A percentile compares a stretch with the other conserved stretches of the same genome.
Conservation (phyloP, 2,797 vertebrate species). For the Eleutherodactylus coqui region DNA sequence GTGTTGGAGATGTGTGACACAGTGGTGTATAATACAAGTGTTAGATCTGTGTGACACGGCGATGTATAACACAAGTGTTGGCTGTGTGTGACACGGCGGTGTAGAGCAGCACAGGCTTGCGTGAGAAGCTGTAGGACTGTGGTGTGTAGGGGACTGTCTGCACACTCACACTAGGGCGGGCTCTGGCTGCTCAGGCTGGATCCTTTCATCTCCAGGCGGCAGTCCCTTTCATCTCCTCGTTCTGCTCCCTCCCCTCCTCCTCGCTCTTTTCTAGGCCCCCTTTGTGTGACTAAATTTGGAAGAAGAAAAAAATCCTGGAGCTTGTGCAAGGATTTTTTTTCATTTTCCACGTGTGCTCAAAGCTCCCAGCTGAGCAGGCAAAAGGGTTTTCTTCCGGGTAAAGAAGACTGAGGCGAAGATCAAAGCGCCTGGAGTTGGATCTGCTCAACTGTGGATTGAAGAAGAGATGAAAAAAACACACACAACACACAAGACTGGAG, state of each 20-base stretch:
- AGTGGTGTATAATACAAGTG: neutral
- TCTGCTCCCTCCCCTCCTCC: slow-evolving; percentile 65
- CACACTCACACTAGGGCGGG: slow-evolving; percentile 46
- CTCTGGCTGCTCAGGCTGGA: slow-evolving; percentile 73
- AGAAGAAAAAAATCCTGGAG: slow-evolving; percentile 82
- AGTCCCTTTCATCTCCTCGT: slow-evolving; percentile 84
- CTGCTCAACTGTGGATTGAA: slow-evolving; percentile 86
- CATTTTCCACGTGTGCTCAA: slow-evolving; percentile 93
- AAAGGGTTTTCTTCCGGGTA: slow-evolving; percentile 97
- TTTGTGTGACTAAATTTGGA: slow-evolving; percentile 99
- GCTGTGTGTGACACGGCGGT: neutral
- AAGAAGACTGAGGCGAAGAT: slow-evolving; percentile 90
- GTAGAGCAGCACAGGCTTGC: slow-evolving; percentile 32
- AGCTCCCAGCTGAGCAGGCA: slow-evolving; percentile 92
- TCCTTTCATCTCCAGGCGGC: slow-evolving; percentile 95
- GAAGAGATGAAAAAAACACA: slow-evolving; percentile 65
- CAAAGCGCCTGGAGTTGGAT: slow-evolving; percentile 93
- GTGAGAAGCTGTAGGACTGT: slow-evolving; percentile 52
- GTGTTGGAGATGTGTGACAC: too few relatives aligned
- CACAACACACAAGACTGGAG: slow-evolving; percentile 78
- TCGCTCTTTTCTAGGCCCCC: slow-evolving; percentile 73
- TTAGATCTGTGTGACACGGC: neutral
- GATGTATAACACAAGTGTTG: neutral
- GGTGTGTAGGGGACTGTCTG: slow-evolving; percentile 40
- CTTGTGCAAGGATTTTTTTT: slow-evolving; percentile 79